A percentile compares a stretch with the other conserved stretches of the same genome.
phyloP scores from a whole-genome alignment of 35 echinoderm and acorn worm species.

The Heliocidaris erythrogramma region DNA sequence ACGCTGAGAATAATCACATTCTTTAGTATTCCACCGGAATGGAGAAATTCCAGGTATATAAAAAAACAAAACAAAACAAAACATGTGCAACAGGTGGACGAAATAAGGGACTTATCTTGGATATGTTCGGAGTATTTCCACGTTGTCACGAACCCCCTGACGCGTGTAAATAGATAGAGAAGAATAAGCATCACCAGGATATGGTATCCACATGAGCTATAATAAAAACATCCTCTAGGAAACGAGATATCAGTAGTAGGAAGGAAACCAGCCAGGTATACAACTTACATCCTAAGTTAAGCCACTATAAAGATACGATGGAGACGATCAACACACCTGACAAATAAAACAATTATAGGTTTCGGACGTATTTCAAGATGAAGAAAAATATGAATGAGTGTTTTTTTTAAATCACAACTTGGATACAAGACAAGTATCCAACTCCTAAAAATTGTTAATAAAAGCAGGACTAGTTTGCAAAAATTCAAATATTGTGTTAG shows the following conservation, averaged over 20 bases:
- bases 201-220: not conserved
- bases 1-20: not conserved
- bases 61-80: no score
- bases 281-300: not conserved
- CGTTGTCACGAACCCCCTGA: not conserved
- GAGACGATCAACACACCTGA: not conserved
- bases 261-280: not conserved
- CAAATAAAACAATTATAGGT: no score
- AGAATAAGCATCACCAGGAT: not conserved
- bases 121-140: not conserved
- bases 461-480: no score
- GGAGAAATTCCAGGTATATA: not conserved
- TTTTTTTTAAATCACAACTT: no score
- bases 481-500: no score
- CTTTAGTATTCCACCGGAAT: not conserved
- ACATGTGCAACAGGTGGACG: not conserved
- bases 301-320: not conserved
- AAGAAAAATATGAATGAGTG: no score
- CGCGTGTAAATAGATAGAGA: not conserved
- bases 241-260: not conserved
- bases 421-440: no score
- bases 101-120: no score
- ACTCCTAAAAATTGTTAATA: no score
- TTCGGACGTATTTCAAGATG: no score
- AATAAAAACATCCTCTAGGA: slow-evolving; percentile 11